A percentile compares a stretch with the other conserved stretches of the same genome.
Evolutionary conservation across 2,888 invertebrate genomes (phyloP).

Genomic region (Cerastis rubricosa): DNA sequence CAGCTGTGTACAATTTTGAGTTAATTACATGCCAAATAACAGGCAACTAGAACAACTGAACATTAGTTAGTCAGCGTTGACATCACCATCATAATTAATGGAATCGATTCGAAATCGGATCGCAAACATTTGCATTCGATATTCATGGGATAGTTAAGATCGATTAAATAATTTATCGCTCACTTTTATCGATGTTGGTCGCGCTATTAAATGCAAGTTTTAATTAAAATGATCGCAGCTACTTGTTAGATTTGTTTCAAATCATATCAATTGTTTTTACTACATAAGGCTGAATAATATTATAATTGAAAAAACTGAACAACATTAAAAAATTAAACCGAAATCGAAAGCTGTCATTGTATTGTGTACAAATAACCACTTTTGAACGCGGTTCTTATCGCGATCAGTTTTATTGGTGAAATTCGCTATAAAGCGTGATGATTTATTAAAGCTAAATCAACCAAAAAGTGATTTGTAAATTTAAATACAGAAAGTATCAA

Average conservation of each 20-base stretch:
- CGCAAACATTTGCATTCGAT: constrained; percentile 53
- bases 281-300: not conserved
- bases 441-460: constrained; percentile 22
- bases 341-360: not conserved
- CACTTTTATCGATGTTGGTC: constrained; percentile 27
- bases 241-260: constrained; percentile 1
- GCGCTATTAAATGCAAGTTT: constrained; percentile 11
- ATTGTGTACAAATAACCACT: not conserved
- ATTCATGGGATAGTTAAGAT: constrained; percentile 25
- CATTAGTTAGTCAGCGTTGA: constrained; percentile 47
- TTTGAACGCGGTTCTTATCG: not conserved
- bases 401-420: not conserved
- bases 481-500: constrained; percentile 47
- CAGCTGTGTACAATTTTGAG: constrained; percentile 43
- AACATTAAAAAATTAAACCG: not conserved
- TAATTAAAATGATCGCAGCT: constrained; percentile 11
- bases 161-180: constrained; percentile 31
- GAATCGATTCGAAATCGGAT: constrained; percentile 44
- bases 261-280: not conserved
- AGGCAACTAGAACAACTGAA: constrained; percentile 40
- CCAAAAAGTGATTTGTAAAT: constrained; percentile 33
- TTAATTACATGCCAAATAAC: constrained; percentile 56
- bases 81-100: constrained; percentile 53
- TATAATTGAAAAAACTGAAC: not conserved
- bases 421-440: not conserved